Conservation (phyloP, 2,888 invertebrate genomes). For the Quadroppia sp. region DNA sequence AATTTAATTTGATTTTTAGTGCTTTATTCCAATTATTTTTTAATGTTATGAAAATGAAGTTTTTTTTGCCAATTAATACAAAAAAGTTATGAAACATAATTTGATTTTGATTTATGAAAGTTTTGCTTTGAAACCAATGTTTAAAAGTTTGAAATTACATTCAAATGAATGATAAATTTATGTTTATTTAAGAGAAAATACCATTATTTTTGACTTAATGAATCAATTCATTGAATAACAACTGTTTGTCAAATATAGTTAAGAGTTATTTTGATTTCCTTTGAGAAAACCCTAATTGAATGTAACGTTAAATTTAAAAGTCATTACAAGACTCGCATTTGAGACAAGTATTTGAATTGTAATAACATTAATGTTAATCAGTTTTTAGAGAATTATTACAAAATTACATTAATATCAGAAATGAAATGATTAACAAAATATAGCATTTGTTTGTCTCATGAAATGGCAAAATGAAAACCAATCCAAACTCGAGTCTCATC, state of each 20-base stretch:
- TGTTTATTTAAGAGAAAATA: neutral
- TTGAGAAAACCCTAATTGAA: neutral
- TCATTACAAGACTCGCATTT: neutral
- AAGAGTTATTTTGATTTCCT: neutral
- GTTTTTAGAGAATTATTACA: neutral
- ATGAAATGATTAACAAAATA: no score
- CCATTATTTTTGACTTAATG: neutral
- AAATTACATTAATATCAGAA: neutral
- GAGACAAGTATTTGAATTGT: neutral
- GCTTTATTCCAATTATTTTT: neutral
- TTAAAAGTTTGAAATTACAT: neutral
- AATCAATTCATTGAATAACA: neutral
- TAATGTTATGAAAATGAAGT: neutral
- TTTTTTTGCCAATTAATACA: neutral
- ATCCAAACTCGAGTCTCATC: neutral
- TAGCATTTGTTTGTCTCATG: no score
- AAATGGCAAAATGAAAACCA: neutral
- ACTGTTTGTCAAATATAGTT: neutral
- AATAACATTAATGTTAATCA: neutral
- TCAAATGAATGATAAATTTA: neutral
- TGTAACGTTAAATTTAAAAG: neutral
- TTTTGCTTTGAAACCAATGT: no score
- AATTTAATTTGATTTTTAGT: neutral
- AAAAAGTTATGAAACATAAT: no score
- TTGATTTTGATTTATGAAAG: slow-evolving; percentile 3